These are phyloP conservation scores for Taeniopygia guttata DNA, from an alignment of 2,797 vertebrate species.

Conservation along the genomic window DNA sequence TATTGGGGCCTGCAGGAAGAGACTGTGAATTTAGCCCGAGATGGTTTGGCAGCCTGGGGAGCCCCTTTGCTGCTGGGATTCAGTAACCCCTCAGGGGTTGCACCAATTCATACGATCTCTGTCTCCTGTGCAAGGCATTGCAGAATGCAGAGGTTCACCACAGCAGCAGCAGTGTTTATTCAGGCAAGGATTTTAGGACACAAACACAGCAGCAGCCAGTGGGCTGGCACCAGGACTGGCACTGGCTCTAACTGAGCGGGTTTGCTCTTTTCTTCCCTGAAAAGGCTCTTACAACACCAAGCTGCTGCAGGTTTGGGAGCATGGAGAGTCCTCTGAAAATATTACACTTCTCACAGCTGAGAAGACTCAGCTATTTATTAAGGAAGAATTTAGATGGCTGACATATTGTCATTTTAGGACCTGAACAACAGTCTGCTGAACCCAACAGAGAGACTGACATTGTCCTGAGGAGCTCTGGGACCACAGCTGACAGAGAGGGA, in stretches of 20 bases:
- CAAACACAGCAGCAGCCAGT: background rate
- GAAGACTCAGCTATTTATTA: background rate
- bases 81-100: fast-evolving
- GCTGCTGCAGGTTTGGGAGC: background rate
- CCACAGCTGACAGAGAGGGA: background rate
- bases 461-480: background rate
- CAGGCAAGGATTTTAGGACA: background rate
- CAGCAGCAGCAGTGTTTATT: background rate
- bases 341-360: background rate
- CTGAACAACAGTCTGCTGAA: background rate
- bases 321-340: background rate
- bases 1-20: background rate
- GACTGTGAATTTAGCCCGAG: background rate
- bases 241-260: background rate
- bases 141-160: background rate
- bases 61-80: background rate
- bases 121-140: background rate
- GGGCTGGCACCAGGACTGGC: background rate
- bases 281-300: background rate
- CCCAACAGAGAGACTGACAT: background rate
- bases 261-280: background rate
- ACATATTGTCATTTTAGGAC: background rate
- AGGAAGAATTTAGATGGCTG: background rate
- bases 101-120: fast-evolving
- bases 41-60: background rate